Conservation (phyloP, 2,797 vertebrate species). For the Sebastes itinus region DNA sequence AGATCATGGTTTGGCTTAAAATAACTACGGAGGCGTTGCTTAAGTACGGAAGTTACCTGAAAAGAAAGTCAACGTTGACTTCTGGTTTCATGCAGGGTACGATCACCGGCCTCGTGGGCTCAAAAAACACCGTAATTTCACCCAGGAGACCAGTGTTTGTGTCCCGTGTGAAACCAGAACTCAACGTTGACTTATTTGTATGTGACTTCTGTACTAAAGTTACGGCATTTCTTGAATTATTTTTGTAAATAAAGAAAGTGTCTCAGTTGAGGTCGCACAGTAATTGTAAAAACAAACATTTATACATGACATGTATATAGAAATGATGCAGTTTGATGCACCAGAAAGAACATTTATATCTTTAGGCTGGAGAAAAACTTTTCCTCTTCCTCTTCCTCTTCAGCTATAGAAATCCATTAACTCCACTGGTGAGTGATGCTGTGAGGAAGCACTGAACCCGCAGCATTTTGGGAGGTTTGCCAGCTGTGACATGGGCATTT, state of each 20-base stretch:
- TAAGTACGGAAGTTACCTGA: too few relatives aligned
- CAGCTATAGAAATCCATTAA: neutral
- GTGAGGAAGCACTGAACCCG: neutral
- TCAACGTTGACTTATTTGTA: neutral
- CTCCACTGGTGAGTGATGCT: neutral
- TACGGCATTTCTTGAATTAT: too few relatives aligned
- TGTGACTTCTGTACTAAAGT: neutral
- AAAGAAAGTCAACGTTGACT: too few relatives aligned
- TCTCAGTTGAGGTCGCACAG: neutral
- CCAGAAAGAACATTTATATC: neutral
- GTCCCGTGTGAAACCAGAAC: neutral
- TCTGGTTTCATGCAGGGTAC: neutral
- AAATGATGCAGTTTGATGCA: neutral
- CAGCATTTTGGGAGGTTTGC: conserved; percentile 4
- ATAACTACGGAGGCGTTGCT: too few relatives aligned
- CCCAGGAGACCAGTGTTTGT: neutral
- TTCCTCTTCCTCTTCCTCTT: neutral
- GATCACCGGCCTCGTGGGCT: too few relatives aligned
- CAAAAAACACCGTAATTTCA: neutral
- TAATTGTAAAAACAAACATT: neutral
- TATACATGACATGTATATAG: neutral
- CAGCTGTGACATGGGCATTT: conserved; percentile 42
- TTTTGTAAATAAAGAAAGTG: neutral
- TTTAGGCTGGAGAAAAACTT: neutral
- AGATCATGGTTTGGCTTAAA: too few relatives aligned